These are phyloP conservation scores for Gambelia wislizenii DNA, from an alignment of 2,797 vertebrate species.

Conservation along the genomic window DNA sequence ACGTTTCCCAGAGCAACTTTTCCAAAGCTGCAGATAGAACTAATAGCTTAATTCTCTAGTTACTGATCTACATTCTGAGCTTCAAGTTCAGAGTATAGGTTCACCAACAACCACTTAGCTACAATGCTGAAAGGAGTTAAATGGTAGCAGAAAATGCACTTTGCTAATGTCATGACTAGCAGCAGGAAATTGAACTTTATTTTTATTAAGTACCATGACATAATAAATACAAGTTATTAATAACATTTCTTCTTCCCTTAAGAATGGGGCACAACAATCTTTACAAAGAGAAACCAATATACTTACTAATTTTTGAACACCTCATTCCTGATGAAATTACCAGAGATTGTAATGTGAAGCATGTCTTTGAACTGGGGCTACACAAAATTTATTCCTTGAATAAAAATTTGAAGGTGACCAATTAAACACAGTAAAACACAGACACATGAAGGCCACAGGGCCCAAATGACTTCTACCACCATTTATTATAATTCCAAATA, in stretches of 20 bases:
- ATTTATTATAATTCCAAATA: constrained; percentile 28
- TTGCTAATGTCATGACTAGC: neutral
- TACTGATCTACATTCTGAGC: neutral
- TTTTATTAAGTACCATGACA: constrained; percentile 18
- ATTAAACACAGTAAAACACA: constrained; percentile 29
- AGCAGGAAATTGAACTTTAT: neutral
- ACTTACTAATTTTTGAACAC: neutral
- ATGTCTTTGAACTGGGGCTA: neutral
- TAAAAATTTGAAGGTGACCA: neutral
- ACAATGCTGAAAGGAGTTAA: neutral
- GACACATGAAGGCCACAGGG: neutral
- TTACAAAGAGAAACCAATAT: fast-evolving
- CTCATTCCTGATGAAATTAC: neutral
- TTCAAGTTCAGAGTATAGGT: neutral
- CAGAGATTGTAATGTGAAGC: neutral
- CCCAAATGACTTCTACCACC: constrained; percentile 7
- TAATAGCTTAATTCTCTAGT: too few relatives aligned
- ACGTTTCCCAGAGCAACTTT: too few relatives aligned
- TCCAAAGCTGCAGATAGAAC: too few relatives aligned
- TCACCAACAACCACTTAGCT: neutral
- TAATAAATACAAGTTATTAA: constrained; percentile 20
- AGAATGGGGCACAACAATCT: neutral
- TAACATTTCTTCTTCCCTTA: neutral
- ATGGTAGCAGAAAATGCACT: neutral
- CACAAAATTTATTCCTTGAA: neutral